Percentiles rank a stretch among this genome's conserved stretches.
phyloP scores from a whole-genome alignment of 2,113 vertebrate genomes.

The Cephalopholis sonnerati region DNA sequence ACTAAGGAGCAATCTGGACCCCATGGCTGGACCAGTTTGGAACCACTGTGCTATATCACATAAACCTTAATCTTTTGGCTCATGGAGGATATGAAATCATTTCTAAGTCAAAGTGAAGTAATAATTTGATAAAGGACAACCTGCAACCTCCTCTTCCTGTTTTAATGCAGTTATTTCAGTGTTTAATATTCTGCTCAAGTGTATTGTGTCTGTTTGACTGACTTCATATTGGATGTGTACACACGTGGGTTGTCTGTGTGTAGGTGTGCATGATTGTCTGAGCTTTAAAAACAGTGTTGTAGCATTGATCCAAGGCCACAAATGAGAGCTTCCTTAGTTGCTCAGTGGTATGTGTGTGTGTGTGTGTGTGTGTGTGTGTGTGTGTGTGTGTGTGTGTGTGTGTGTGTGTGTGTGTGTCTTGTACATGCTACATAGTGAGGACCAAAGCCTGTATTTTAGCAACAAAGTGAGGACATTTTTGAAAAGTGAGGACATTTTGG shows the following conservation, averaged over 20 bases:
- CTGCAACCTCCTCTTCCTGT: not conserved
- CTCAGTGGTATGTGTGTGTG: not conserved
- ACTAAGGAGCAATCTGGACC: too few relatives aligned
- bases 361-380: too few relatives aligned
- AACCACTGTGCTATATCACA: not conserved
- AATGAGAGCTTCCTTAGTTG: not conserved
- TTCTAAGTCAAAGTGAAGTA: not conserved
- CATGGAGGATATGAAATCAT: not conserved
- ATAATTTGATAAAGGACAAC: not conserved
- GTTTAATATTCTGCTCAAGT: not conserved
- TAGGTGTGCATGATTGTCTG: not conserved
- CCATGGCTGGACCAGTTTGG: too few relatives aligned
- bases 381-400: too few relatives aligned
- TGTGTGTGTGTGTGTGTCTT: not conserved
- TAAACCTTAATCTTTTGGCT: not conserved
- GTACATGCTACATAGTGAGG: too few relatives aligned
- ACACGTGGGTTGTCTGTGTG: not conserved
- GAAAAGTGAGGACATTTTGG: too few relatives aligned
- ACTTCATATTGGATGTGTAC: not conserved
- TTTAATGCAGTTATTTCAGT: not conserved
- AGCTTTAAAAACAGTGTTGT: not conserved
- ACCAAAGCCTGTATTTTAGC: too few relatives aligned
- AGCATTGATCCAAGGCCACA: conserved; percentile 27
- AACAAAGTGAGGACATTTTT: too few relatives aligned
- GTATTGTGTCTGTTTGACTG: not conserved